A percentile compares a stretch with the other conserved stretches of the same genome.
These are phyloP conservation scores for Onychomys torridus DNA, from an alignment of 2,797 vertebrate genomes.

Conservation along the genomic window DNA sequence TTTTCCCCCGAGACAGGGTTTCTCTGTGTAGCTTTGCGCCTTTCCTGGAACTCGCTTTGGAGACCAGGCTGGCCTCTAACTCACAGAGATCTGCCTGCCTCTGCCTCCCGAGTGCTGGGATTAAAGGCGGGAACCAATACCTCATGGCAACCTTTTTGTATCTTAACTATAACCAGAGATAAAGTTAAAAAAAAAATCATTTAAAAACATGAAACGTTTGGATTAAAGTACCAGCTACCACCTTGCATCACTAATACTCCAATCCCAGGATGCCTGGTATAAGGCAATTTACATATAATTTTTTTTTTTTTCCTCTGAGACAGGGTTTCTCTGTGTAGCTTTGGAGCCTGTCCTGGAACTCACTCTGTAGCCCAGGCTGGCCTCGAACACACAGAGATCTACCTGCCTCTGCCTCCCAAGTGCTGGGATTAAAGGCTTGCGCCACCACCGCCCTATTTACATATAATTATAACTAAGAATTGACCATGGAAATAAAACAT, in stretches of 20 bases:
- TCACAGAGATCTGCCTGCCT: too few species aligned
- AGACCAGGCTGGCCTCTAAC: too few species aligned
- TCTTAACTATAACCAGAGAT: not conserved
- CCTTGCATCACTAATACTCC: not conserved
- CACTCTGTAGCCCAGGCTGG: too few species aligned
- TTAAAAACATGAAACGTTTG: not conserved
- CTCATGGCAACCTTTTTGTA: not conserved
- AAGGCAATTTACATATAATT: not conserved
- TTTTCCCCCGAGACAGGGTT: not conserved
- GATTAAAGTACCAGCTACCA: not conserved
- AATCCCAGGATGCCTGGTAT: not conserved
- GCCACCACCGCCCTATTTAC: too few species aligned
- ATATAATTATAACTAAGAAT: not conserved
- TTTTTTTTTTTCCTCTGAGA: too few species aligned
- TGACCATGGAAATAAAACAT: slow-evolving; percentile 3
- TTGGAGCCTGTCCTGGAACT: too few species aligned
- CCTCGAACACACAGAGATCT: too few species aligned
- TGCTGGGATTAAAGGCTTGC: too few species aligned
- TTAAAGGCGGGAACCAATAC: not conserved
- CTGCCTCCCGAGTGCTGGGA: too few species aligned
- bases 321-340: too few species aligned
- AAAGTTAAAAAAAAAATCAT: not conserved
- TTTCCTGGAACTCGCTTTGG: too few species aligned
- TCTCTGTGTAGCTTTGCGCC: not conserved
- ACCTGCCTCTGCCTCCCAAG: too few species aligned